These are phyloP conservation scores for Cottus gobio DNA, from an alignment of 2,113 vertebrate genomes.

Conservation along the genomic window DNA sequence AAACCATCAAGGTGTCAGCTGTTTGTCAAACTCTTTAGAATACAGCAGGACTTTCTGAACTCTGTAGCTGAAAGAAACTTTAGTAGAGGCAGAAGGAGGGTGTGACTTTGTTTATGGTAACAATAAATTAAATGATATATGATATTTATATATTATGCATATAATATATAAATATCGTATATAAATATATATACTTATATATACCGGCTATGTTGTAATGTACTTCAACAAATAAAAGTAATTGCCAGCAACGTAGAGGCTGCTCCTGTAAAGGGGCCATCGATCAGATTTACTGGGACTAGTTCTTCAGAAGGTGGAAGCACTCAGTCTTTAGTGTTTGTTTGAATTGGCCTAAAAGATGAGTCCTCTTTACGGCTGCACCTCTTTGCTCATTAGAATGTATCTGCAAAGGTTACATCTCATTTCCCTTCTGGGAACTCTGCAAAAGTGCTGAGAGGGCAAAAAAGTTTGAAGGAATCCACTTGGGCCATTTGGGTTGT, in stretches of 20 bases:
- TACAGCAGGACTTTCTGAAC: background rate
- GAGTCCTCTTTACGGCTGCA: constrained; percentile 15
- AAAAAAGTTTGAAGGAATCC: constrained; percentile 36
- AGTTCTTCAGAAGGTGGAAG: constrained; percentile 24
- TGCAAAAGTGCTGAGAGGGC: constrained; percentile 49
- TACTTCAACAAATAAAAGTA: constrained; percentile 21
- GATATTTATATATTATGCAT: no score
- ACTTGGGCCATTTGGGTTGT: constrained; percentile 26
- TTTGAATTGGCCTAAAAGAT: constrained; percentile 47
- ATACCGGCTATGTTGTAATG: background rate
- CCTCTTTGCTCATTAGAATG: constrained; percentile 43
- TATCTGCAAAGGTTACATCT: constrained; percentile 65
- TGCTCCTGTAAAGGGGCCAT: constrained; percentile 8
- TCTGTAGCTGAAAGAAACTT: background rate
- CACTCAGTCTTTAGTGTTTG: constrained; percentile 39
- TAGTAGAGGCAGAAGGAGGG: background rate
- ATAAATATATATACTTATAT: no score
- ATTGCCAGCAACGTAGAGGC: constrained; percentile 1
- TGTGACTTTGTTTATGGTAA: no score
- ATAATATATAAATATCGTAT: no score
- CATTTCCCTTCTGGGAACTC: constrained; percentile 49
- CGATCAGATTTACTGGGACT: constrained; percentile 2
- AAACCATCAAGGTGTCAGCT: background rate
- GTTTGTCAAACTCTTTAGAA: background rate
- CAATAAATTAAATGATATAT: no score